phyloP scores from a whole-genome alignment of 1,140 invertebrate genomes.

The Megathymus violae region DNA sequence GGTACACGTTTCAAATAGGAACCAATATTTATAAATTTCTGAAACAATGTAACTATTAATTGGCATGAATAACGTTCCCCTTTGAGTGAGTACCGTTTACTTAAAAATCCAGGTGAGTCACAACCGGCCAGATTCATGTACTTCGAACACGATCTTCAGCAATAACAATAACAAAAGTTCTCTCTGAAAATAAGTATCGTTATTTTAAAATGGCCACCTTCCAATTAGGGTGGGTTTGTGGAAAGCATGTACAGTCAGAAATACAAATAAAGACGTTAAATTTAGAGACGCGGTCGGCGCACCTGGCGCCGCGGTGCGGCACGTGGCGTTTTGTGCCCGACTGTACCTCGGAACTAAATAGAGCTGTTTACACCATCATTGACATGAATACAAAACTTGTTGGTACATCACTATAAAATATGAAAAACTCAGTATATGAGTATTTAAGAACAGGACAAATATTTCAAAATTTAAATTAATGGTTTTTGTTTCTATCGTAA shows the following conservation, averaged over 20 bases:
- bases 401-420: too few relatives aligned
- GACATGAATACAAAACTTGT: too few relatives aligned
- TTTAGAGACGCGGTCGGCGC: slow-evolving; percentile 67
- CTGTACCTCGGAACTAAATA: slow-evolving; percentile 58
- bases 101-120: slow-evolving; percentile 41
- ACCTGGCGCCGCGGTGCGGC: slow-evolving; percentile 60
- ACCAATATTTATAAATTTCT: too few relatives aligned
- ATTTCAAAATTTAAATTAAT: too few relatives aligned
- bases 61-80: background rate
- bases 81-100: slow-evolving; percentile 2
- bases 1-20: too few relatives aligned
- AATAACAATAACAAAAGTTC: slow-evolving; percentile 27
- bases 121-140: slow-evolving; percentile 13
- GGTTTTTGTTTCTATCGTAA: too few relatives aligned
- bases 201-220: slow-evolving; percentile 61
- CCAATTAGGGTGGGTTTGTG: slow-evolving; percentile 58
- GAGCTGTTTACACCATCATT: slow-evolving; percentile 41
- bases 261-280: slow-evolving; percentile 78
- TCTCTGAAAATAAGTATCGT: slow-evolving; percentile 51
- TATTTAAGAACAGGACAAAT: too few relatives aligned
- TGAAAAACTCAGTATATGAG: too few relatives aligned
- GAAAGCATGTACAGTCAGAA: slow-evolving; percentile 60
- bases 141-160: slow-evolving; percentile 20
- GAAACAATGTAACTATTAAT: background rate
- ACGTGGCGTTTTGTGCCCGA: slow-evolving; percentile 59